phyloP scores from a whole-genome alignment of 2,797 vertebrate genomes.

The Coregonus suidteri region DNA sequence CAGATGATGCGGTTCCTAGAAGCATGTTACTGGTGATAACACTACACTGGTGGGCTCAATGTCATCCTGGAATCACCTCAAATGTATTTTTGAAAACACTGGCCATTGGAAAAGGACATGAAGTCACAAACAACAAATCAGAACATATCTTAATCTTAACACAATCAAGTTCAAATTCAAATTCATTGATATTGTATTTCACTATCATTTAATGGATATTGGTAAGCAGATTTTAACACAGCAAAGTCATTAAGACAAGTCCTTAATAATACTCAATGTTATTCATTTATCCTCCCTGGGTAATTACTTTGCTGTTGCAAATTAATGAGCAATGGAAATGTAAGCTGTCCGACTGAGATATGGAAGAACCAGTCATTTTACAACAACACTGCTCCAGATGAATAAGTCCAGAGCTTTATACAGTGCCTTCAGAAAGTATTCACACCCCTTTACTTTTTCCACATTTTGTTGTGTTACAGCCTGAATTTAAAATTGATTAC shows the following conservation, averaged over 20 bases:
- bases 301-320: constrained; percentile 30
- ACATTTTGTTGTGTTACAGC: too few species aligned
- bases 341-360: background rate
- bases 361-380: background rate
- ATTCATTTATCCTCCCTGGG: constrained; percentile 11
- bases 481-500: too few species aligned
- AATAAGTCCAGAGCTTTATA: background rate
- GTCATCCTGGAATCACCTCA: background rate
- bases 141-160: background rate
- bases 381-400: background rate
- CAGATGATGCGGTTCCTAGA: background rate
- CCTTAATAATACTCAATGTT: constrained; percentile 9
- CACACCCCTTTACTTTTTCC: too few species aligned
- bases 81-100: background rate
- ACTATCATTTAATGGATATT: constrained; percentile 7
- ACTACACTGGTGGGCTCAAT: background rate
- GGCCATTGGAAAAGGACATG: too few species aligned
- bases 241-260: constrained; percentile 7
- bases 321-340: constrained; percentile 17
- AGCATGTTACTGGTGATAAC: background rate
- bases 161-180: constrained; percentile 3
- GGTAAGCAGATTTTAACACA: background rate
- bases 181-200: background rate
- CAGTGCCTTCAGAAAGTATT: background rate
- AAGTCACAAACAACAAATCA: background rate